Evolutionary conservation across 2,797 vertebrate genomes (phyloP), one percentile per base, ranked within the genome.

Genomic region (Naso thynnoides): DNA sequence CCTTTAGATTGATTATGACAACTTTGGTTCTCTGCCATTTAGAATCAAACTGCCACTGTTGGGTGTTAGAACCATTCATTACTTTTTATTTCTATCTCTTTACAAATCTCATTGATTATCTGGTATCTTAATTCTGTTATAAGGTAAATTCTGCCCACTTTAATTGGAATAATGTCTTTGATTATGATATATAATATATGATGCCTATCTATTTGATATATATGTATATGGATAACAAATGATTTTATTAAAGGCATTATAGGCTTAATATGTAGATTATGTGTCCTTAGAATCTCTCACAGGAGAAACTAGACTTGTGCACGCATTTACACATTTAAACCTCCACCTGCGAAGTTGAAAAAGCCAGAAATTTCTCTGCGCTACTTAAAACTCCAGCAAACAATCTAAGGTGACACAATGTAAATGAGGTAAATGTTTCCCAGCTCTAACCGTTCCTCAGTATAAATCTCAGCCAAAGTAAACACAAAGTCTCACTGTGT

Each of bases 1-100:
- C 89, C 84, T 84, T 82, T 59, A 82, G 82, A 89, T 89, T 85
- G 82, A 93, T 86, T 80, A 86, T 90, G 87, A 92, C 88, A 87
- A 81, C 71, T 88, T 50, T 49, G 76, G 74, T 82, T 86, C 68
- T 84, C 65, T 2, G 11, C 73, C 50, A 64, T 73, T 86, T 80
- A 73, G 79, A 82, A 78, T 84, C 76, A 62, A 57, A 76, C 75
- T 66, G 21, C 76, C 58, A 62, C 75, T 13, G 49, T 58, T n/a
- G 38, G 64, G 50, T 66, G 66, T 68, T 81, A 59, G 72, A 86
- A 62, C 58, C 70, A 79, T 62, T 87, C 68, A 79, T 81, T 89
- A 84, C 50, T 66, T 86, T 83, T 63, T 29, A 85, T 81, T 72
- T 79, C 65, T 48, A 42, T 79, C 63, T 68, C 62, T 66, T 75